Conservation (phyloP, 2,113 vertebrate species). For the Gulo gulo region DNA sequence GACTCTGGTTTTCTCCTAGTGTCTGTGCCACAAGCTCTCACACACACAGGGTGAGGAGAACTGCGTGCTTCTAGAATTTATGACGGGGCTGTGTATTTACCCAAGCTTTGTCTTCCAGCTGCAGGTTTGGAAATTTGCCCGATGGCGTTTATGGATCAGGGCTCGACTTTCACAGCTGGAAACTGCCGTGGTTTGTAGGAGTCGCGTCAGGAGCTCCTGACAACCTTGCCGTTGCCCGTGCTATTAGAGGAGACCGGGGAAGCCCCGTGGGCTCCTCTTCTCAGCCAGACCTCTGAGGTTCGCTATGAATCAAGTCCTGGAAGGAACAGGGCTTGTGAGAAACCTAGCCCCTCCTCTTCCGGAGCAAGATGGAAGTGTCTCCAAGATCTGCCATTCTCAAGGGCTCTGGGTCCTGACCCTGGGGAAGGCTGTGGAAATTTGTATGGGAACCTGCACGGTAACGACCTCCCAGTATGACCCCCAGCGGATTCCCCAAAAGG, state of each 20-base stretch:
- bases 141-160: no score
- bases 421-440: no score
- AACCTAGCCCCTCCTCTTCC: not conserved
- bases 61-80: not conserved
- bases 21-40: not conserved
- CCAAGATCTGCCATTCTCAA: not conserved
- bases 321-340: not conserved
- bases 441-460: no score
- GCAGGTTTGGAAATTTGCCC: not conserved
- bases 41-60: not conserved
- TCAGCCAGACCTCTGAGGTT: not conserved
- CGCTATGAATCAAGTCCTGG: not conserved
- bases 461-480: no score
- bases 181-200: accelerated
- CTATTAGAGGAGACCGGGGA: not conserved
- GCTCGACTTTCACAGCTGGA: not conserved
- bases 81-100: not conserved
- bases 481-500: no score
- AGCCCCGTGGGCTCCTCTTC: not conserved
- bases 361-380: accelerated
- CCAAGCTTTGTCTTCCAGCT: not conserved
- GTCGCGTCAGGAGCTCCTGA: not conserved
- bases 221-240: no score
- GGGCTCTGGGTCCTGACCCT: not conserved
- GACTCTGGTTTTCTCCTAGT: not conserved